phyloP scores from a whole-genome alignment of 35 echinoderm and acorn worm genomes.

The Ophiothrix spiculata region DNA sequence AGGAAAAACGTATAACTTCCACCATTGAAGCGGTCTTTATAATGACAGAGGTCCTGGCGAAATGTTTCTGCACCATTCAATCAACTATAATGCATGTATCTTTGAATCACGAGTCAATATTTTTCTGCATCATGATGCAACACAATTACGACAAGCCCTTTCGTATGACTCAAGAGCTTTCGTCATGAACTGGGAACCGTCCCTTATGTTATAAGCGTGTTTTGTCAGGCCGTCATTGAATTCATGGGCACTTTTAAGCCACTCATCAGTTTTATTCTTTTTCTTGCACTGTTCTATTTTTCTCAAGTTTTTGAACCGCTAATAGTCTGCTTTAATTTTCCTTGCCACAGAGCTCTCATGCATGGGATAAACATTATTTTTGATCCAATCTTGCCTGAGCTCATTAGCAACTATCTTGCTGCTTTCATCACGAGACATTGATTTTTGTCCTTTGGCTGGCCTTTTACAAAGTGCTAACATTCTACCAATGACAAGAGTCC shows the following conservation, averaged over 20 bases:
- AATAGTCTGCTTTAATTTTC: constrained; percentile 11
- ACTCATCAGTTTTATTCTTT: not conserved
- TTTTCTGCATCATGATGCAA: too few species aligned
- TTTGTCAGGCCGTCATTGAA: constrained; percentile 4
- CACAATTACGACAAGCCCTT: too few species aligned
- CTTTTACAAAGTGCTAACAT: not conserved
- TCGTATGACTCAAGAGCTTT: too few species aligned
- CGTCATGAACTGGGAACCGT: too few species aligned
- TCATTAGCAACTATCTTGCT: constrained; percentile 20
- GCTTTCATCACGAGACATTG: not conserved
- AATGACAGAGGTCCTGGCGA: too few species aligned
- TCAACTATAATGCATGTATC: too few species aligned
- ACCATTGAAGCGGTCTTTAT: too few species aligned
- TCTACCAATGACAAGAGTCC: not conserved
- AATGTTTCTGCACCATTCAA: too few species aligned
- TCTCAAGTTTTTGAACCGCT: constrained; percentile 6
- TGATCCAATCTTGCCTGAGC: constrained; percentile 18
- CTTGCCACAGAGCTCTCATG: constrained; percentile 10
- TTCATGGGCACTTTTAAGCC: not conserved
- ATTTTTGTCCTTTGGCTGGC: not conserved
- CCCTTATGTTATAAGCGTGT: constrained; percentile 18
- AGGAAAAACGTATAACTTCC: too few species aligned
- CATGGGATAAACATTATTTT: not conserved
- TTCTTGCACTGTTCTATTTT: constrained; percentile 4
- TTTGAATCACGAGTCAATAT: too few species aligned